These are phyloP conservation scores for Numenius arquata DNA, from an alignment of 2,113 vertebrate species.

Conservation along the genomic window DNA sequence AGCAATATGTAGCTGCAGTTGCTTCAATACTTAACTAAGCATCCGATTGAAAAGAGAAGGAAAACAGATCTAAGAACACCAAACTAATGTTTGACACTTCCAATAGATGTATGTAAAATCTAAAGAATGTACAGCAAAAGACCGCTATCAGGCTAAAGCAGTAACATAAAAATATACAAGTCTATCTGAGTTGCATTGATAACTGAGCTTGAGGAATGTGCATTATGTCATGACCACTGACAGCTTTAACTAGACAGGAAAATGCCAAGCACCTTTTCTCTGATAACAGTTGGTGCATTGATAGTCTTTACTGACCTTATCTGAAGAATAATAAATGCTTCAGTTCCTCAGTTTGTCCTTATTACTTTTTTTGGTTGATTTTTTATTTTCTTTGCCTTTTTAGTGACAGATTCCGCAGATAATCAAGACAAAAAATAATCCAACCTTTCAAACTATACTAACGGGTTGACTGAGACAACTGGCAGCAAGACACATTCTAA, in stretches of 20 bases:
- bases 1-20: background rate
- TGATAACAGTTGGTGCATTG: background rate
- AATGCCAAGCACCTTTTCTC: background rate
- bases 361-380: background rate
- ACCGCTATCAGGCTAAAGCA: conserved; percentile 4
- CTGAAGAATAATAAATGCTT: conserved; percentile 26
- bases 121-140: conserved; percentile 15
- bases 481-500: background rate
- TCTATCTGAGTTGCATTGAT: conserved; percentile 7
- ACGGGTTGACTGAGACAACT: background rate
- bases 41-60: background rate
- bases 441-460: background rate
- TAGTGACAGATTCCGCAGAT: background rate
- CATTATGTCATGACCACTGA: conserved; percentile 20
- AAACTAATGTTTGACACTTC: background rate
- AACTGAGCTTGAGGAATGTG: conserved; percentile 19
- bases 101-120: conserved; percentile 20
- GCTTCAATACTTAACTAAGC: background rate
- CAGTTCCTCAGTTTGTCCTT: conserved; percentile 29
- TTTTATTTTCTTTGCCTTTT: conserved; percentile 14
- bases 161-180: conserved; percentile 28
- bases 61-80: background rate
- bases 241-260: conserved; percentile 50
- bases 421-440: background rate
- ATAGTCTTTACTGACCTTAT: conserved; percentile 28